Evolutionary conservation across 2,888 invertebrate genomes (phyloP).

Genomic region (Myopa testacea): DNA sequence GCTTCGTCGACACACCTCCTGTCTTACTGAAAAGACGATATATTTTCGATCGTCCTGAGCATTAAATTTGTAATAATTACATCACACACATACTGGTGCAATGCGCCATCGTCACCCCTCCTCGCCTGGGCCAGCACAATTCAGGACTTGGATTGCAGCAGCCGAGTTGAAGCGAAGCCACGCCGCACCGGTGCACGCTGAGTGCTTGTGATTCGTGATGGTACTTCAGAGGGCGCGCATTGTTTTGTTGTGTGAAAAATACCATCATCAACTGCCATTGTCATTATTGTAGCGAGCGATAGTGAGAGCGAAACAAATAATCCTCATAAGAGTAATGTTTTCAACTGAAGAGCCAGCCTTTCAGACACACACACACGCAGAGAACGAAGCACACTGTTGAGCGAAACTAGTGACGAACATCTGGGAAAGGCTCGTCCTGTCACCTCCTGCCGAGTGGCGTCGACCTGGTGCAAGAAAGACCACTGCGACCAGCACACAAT

Average conservation of each 20-base stretch:
- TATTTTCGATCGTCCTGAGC: slow-evolving; percentile 1
- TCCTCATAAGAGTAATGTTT: slow-evolving; percentile 42
- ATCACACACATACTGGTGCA: slow-evolving; percentile 24
- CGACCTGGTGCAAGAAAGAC: slow-evolving; percentile 35
- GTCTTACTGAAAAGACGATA: not conserved
- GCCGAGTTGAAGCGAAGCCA: slow-evolving; percentile 32
- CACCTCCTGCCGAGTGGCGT: slow-evolving; percentile 32
- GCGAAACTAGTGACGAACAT: slow-evolving; percentile 15
- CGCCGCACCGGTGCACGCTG: slow-evolving; percentile 35
- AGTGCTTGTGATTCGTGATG: slow-evolving; percentile 39
- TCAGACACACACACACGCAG: slow-evolving; percentile 49
- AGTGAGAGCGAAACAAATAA: slow-evolving; percentile 54
- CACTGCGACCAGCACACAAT: slow-evolving; percentile 10
- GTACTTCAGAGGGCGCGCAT: slow-evolving; percentile 35
- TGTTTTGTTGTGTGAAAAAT: slow-evolving; percentile 38
- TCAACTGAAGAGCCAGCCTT: slow-evolving; percentile 44
- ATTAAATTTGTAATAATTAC: slow-evolving; percentile 28
- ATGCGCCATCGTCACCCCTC: not conserved
- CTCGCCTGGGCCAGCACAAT: slow-evolving; percentile 6
- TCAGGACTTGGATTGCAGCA: slow-evolving; percentile 30
- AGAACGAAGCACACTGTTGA: slow-evolving; percentile 50
- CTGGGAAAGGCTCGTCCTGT: slow-evolving; percentile 10
- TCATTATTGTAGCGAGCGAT: slow-evolving; percentile 51
- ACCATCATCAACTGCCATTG: slow-evolving; percentile 55
- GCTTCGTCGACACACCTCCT: not conserved